Conservation (phyloP, 2,797 vertebrate species). For the Neoniphon sammara region DNA sequence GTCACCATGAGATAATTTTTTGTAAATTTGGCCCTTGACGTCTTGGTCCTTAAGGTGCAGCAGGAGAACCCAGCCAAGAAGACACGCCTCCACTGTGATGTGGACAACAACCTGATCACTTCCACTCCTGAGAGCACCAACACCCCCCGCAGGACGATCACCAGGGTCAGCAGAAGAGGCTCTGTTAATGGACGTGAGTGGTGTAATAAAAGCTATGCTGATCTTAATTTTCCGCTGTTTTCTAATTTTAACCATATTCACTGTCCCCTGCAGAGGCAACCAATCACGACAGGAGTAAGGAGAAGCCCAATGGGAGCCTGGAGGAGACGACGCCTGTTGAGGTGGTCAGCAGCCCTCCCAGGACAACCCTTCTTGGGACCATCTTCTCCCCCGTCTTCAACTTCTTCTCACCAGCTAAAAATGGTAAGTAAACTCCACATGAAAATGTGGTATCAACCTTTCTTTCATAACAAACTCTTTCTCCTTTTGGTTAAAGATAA, state of each 20-base stretch:
- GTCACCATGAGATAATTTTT: neutral
- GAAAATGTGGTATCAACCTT: neutral
- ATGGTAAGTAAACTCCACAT: conserved; percentile 82
- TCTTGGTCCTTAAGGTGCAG: conserved; percentile 84
- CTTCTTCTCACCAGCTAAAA: conserved; percentile 99
- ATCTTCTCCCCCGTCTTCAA: conserved; percentile 99
- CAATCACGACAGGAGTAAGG: conserved; percentile 93
- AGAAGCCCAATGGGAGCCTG: conserved; percentile 93
- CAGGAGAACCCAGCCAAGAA: conserved; percentile 92
- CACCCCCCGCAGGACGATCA: conserved; percentile 85
- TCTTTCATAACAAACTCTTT: neutral
- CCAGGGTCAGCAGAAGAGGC: conserved; percentile 90
- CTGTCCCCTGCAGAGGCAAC: conserved; percentile 83
- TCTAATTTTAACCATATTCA: neutral
- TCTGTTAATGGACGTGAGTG: conserved; percentile 92
- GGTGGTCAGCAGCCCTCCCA: conserved; percentile 87
- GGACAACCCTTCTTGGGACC: conserved; percentile 95
- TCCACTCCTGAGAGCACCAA: conserved; percentile 88
- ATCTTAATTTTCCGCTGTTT: neutral
- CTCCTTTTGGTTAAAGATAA: neutral
- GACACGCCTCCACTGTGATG: conserved; percentile 90
- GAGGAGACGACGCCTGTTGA: conserved; percentile 87
- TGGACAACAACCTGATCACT: conserved; percentile 93
- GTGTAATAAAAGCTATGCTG: neutral
- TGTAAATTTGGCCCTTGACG: neutral